Percentiles rank a stretch among this genome's conserved stretches.
phyloP scores from a whole-genome alignment of 2,113 vertebrate genomes.

The Serinus canaria region DNA sequence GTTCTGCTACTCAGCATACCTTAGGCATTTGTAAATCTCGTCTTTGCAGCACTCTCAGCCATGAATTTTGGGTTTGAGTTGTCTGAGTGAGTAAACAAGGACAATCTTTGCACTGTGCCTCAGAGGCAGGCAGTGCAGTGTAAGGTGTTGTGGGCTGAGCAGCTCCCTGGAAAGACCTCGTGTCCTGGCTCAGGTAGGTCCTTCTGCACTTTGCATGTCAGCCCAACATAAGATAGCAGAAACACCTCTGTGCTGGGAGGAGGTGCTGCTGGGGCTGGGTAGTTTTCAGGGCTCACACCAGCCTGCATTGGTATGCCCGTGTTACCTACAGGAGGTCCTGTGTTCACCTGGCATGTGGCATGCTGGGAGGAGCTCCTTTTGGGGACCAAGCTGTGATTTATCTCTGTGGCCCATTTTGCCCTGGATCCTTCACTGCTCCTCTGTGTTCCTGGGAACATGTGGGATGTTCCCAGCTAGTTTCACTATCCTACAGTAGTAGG shows the following conservation, averaged over 20 bases:
- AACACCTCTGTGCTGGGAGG: background rate
- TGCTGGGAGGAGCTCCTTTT: background rate
- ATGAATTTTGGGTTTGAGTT: background rate
- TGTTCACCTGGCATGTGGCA: background rate
- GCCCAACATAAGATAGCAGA: background rate
- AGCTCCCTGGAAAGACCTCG: background rate
- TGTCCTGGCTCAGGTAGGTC: background rate
- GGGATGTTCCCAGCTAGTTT: background rate
- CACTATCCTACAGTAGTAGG: too few relatives aligned
- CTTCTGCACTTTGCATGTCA: accelerated
- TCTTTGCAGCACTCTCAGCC: background rate
- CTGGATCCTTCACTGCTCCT: background rate
- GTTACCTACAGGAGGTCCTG: accelerated
- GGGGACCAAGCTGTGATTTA: background rate
- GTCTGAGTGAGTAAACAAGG: background rate
- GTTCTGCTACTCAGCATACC: background rate
- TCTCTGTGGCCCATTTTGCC: background rate
- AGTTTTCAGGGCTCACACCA: background rate
- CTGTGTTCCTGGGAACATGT: background rate
- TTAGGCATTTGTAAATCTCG: background rate
- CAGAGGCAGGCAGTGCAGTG: background rate
- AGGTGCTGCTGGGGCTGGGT: background rate
- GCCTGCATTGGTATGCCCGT: background rate
- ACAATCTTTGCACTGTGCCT: background rate
- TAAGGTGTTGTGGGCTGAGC: background rate